phyloP scores from a whole-genome alignment of 2,797 vertebrate genomes.

The Sciaenops ocellatus region DNA sequence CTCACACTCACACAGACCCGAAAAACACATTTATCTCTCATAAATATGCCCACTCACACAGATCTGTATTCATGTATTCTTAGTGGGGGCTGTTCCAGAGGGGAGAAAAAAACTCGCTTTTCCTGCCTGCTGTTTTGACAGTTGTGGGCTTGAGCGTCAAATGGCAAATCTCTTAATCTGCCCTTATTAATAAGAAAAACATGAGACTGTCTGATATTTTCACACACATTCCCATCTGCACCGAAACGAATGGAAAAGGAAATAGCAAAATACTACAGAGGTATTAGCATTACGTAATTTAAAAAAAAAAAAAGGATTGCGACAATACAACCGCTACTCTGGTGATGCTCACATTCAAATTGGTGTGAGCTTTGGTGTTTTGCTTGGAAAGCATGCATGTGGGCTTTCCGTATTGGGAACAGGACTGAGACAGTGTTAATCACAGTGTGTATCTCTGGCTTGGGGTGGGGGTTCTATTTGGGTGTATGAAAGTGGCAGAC shows the following conservation, averaged over 20 bases:
- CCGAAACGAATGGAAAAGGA: slow-evolving; percentile 37
- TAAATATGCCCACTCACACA: slow-evolving; percentile 83
- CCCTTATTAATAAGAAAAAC: slow-evolving; percentile 83
- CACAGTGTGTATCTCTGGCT: slow-evolving; percentile 65
- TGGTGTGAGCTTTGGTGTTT: slow-evolving; percentile 14
- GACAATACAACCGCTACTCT: slow-evolving; percentile 10
- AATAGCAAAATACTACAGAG: slow-evolving; percentile 42
- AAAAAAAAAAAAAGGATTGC: slow-evolving; percentile 24
- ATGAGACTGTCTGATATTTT: slow-evolving; percentile 72
- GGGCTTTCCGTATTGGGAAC: slow-evolving; percentile 57
- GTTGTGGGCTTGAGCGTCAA: slow-evolving; percentile 78
- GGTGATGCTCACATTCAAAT: slow-evolving; percentile 27
- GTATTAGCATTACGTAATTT: slow-evolving; percentile 51
- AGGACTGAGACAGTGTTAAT: slow-evolving; percentile 78
- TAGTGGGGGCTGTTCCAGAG: slow-evolving; percentile 57
- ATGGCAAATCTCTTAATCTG: slow-evolving; percentile 86
- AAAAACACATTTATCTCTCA: slow-evolving; percentile 74
- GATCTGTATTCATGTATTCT: slow-evolving; percentile 76
- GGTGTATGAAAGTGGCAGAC: slow-evolving; percentile 55
- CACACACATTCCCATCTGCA: slow-evolving; percentile 71
- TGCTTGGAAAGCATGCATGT: not conserved
- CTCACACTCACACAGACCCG: slow-evolving; percentile 39
- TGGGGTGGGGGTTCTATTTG: slow-evolving; percentile 67
- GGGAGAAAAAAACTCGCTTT: slow-evolving; percentile 53
- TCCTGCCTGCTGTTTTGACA: slow-evolving; percentile 83